Evolutionary conservation across 1,140 invertebrate species (phyloP).

Genomic region (Sweltsa coloradensis): DNA sequence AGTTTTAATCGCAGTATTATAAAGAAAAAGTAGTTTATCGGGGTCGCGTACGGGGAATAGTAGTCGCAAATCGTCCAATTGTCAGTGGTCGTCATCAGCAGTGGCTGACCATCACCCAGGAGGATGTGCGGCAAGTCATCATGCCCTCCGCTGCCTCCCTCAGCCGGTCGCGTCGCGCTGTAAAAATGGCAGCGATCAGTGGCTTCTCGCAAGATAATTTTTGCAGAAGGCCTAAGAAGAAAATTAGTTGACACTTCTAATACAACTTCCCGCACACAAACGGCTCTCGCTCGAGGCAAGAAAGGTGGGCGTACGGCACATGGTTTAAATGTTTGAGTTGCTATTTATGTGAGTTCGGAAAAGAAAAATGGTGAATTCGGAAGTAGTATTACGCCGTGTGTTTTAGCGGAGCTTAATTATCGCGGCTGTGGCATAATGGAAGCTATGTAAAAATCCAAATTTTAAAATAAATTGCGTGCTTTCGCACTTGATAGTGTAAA

Average conservation of each 20-base stretch:
- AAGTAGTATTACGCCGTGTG: conserved; percentile 8
- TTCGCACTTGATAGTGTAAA: not conserved
- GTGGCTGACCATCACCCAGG: conserved; percentile 11
- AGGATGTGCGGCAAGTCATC: conserved; percentile 25
- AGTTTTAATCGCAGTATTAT: not conserved
- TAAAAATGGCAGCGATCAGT: conserved; percentile 35
- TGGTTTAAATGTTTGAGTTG: conserved; percentile 17
- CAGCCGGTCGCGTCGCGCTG: conserved; percentile 26
- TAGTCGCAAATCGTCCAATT: conserved; percentile 15
- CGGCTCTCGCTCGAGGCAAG: conserved; percentile 27
- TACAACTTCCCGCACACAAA: conserved; percentile 25
- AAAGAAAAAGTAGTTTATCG: conserved; percentile 24
- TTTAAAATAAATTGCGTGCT: no score
- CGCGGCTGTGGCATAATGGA: conserved; percentile 15
- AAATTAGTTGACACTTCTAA: conserved; percentile 36
- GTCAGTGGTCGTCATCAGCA: conserved; percentile 19
- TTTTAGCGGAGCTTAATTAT: conserved; percentile 14
- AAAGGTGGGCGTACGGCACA: conserved; percentile 28
- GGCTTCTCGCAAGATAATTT: conserved; percentile 31
- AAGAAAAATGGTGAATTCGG: conserved; percentile 19
- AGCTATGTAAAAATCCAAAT: no score
- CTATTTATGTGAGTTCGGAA: conserved; percentile 17
- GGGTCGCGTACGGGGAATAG: conserved; percentile 7
- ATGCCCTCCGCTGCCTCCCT: conserved; percentile 22
- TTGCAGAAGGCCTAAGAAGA: conserved; percentile 35